Evolutionary conservation across 2,797 vertebrate species (phyloP).

Genomic region (Chelon auratus): DNA sequence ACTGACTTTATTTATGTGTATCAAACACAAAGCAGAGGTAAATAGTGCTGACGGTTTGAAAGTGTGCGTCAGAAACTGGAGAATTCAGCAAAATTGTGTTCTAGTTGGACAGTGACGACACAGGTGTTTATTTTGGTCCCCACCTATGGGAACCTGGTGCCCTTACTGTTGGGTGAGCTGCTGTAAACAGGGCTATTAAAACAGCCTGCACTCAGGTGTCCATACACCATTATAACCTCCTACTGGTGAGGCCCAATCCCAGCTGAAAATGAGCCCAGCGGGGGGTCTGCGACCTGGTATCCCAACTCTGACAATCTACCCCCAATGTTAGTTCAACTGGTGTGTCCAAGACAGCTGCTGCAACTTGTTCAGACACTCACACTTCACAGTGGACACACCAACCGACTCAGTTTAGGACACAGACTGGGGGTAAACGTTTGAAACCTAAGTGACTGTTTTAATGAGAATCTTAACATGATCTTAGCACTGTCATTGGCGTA

Average conservation of each 20-base stretch:
- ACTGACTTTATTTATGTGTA: constrained; percentile 27
- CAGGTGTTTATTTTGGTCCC: constrained; percentile 53
- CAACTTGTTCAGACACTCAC: constrained; percentile 52
- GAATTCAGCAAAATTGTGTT: constrained; percentile 48
- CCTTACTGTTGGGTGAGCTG: constrained; percentile 22
- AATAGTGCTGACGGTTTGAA: constrained; percentile 49
- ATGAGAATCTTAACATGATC: neutral
- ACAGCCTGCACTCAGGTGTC: constrained; percentile 60
- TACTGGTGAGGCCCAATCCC: constrained; percentile 42
- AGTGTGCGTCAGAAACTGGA: constrained; percentile 29
- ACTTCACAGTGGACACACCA: constrained; percentile 22
- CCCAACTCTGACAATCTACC: constrained; percentile 38
- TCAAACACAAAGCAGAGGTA: constrained; percentile 48
- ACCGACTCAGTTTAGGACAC: neutral
- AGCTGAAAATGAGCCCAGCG: constrained; percentile 47
- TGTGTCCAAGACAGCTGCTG: constrained; percentile 67
- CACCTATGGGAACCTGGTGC: constrained; percentile 54
- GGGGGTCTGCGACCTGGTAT: constrained; percentile 34
- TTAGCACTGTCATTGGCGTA: neutral
- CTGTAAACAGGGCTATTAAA: constrained; percentile 54
- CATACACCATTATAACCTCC: constrained; percentile 46
- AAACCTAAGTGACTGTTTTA: neutral
- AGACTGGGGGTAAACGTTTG: neutral
- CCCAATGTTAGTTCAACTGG: constrained; percentile 52
- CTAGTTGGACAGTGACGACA: constrained; percentile 7